A percentile compares a stretch with the other conserved stretches of the same genome.
phyloP scores from a whole-genome alignment of 1,140 invertebrate species.

The Ostrea edulis region DNA sequence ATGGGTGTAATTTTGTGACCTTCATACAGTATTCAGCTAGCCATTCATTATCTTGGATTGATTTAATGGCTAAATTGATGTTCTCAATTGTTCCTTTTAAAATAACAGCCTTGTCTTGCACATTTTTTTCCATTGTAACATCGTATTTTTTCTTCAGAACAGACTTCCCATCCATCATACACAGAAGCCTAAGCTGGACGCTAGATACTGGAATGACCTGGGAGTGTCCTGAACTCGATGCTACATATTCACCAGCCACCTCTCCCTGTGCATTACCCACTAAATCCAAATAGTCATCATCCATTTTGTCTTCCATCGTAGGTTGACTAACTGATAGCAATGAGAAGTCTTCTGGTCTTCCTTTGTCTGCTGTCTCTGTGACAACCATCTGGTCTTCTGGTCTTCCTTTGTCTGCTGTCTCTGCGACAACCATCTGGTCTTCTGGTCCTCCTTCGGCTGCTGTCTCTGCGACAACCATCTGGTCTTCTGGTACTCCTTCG shows the following conservation, averaged over 20 bases:
- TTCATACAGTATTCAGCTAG: neutral
- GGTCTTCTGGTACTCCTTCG: neutral
- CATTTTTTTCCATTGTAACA: neutral
- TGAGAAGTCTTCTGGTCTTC: neutral
- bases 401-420: neutral
- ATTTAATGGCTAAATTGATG: neutral
- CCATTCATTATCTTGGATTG: conserved; percentile 28
- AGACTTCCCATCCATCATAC: conserved; percentile 32
- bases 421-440: neutral
- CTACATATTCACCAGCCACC: neutral
- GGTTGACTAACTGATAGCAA: neutral
- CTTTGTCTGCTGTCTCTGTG: no score
- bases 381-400: no score
- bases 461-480: neutral
- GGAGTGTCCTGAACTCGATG: neutral
- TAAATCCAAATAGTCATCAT: neutral
- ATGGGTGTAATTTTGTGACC: neutral
- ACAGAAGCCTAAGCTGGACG: neutral
- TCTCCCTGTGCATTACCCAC: neutral
- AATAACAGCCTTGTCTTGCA: neutral
- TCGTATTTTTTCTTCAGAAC: conserved; percentile 3
- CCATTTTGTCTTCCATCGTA: neutral
- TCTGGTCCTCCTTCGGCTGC: neutral
- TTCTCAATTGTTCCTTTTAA: neutral
- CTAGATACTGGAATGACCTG: neutral